Base-by-base conservation (phyloP, 2,113 vertebrate species). In the Callithrix jacchus region DNA sequence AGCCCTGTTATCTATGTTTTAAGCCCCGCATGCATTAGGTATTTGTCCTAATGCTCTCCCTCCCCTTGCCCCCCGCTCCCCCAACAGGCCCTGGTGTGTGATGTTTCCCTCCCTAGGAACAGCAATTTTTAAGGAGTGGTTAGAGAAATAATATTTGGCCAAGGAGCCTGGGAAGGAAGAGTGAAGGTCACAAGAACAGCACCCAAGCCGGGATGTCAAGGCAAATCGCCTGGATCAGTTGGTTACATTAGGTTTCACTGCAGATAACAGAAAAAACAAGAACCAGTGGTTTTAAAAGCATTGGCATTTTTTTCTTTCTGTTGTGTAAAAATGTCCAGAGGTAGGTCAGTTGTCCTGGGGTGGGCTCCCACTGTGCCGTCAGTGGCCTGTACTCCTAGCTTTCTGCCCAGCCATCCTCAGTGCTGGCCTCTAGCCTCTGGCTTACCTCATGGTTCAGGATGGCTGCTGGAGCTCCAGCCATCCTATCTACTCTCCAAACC, bases 401-500 rank as follows among this genome's bases (percentile, higher is more conserved):
- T 83, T 84, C 68, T 70, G 8, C 61, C 82, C 32, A 16, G 45
- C 35, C 16, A 3, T 52, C 64, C 90, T 90, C 21, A 71, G 3
- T 16, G 5, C 14, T 54, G 77, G 13, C 21, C n/a, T 93, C 68
- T 79, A 8, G 21, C 47, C 45, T 87, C 71, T 61, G 2, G 20
- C 32, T 83, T 12, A 52, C 66, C 56, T 97, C 47, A 16, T 92
- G 88, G 47, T 45, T 81, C 27, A 83, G 5, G 8, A 37, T 82
- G n/a, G 80, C 52, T 87, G 40, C 91, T 54, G 68, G 25, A 89
- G 74, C 88, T 87, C 93, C 91, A 89, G 68, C 74, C 70, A 70
- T 96, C 35, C 61, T 23, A 73, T 66, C 84, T 89, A 35, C 80
- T 87, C 89, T 84, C 40, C 88, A 90, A 25, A 71, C 11, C 32